phyloP scores from a whole-genome alignment of 2,888 invertebrate genomes.

The Drosophila emarginata region DNA sequence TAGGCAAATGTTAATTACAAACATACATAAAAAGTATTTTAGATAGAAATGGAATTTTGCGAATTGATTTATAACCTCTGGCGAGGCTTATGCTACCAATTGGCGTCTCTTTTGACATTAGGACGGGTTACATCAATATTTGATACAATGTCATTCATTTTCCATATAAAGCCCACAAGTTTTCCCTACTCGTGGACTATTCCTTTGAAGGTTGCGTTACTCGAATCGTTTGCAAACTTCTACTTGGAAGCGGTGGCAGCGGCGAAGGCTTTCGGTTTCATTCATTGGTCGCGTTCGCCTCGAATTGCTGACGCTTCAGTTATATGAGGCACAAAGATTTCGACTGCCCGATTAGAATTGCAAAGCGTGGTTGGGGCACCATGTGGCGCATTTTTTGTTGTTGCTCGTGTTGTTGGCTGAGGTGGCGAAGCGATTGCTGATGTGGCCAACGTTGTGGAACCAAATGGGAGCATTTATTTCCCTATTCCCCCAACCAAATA shows the following conservation, averaged over 20 bases:
- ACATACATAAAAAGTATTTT: neutral
- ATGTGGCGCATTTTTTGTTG: constrained; percentile 27
- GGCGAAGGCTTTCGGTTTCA: constrained; percentile 9
- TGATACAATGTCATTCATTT: constrained; percentile 17
- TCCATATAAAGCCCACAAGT: neutral
- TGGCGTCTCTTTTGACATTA: neutral
- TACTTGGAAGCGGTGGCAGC: constrained; percentile 1
- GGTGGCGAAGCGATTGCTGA: constrained; percentile 14
- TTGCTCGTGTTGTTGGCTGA: constrained; percentile 25
- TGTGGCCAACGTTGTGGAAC: constrained; percentile 35
- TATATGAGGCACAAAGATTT: constrained; percentile 64
- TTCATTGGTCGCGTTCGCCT: constrained; percentile 22
- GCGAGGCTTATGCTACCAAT: neutral
- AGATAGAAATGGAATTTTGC: neutral
- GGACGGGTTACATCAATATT: neutral
- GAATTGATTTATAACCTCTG: neutral
- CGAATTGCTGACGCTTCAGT: constrained; percentile 34
- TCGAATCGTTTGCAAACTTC: neutral
- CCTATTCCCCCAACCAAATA: constrained; percentile 14
- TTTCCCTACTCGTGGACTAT: neutral
- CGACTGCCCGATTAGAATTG: constrained; percentile 52
- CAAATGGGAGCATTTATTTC: constrained; percentile 26
- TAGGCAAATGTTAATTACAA: neutral
- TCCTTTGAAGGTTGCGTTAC: constrained; percentile 27
- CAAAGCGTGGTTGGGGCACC: constrained; percentile 37